A percentile compares a stretch with the other conserved stretches of the same genome.
These are phyloP conservation scores for Tipula unca DNA, from an alignment of 2,888 invertebrate genomes.

Conservation along the genomic window DNA sequence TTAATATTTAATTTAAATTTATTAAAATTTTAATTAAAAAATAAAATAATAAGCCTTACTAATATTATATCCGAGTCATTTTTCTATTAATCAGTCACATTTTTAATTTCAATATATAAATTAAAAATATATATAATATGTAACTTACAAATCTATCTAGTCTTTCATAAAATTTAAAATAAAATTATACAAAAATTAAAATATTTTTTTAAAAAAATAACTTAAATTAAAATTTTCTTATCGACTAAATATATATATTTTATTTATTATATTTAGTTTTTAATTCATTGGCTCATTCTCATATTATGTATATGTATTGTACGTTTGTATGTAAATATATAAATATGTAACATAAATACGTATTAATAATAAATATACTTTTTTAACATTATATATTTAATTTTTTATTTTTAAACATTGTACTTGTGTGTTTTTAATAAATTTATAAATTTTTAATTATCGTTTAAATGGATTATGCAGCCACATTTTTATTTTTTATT, in stretches of 20 bases:
- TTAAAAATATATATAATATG: background rate
- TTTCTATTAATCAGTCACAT: background rate
- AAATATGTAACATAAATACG: background rate
- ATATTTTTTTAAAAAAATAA: background rate
- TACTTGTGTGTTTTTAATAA: background rate
- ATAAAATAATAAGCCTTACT: background rate
- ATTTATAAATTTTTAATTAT: background rate
- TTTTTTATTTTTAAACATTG: background rate
- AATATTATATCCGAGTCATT: background rate
- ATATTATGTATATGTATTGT: background rate
- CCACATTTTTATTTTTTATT: background rate
- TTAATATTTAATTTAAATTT: too few relatives aligned
- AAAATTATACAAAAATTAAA: background rate
- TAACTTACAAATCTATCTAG: background rate
- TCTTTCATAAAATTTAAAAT: background rate
- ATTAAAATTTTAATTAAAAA: background rate
- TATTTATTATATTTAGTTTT: background rate
- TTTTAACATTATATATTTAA: background rate
- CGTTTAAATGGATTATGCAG: background rate
- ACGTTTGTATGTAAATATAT: background rate
- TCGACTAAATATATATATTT: background rate
- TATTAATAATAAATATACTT: background rate
- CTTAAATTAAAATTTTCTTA: background rate
- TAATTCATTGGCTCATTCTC: constrained; percentile 8
- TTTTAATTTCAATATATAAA: background rate